Evolutionary conservation across 2,888 invertebrate species (phyloP), one percentile per base, ranked within the genome.

Genomic region (Notodonta dromedarius): DNA sequence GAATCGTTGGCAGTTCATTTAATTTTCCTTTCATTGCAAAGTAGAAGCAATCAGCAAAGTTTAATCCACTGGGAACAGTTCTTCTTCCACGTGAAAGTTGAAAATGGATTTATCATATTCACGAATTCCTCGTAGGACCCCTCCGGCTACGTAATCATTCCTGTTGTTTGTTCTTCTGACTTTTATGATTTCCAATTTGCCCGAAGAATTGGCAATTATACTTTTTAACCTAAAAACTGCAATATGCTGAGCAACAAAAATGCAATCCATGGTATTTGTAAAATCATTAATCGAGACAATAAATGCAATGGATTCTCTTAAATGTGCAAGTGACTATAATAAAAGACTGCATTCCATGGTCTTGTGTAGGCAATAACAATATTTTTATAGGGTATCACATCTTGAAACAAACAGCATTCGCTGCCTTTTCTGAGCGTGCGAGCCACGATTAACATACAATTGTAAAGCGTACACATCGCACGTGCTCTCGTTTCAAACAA

Each of bases 361-460:
- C 53, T 53, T 12, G 11, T 4, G 8, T 51, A 14, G 35, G 2
- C 13, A 35, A 9, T 16, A 53, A 32, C 5, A 35, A 35, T 35
- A 53, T 54, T 54, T 52, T 13, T 54, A 54, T 39, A 62, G 57
- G 51, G 58, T 62, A 51, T 58, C 50, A 59, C 16, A 57, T 11
- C 59, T 55, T 54, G 48, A 60, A 69, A 69, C 58, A 62, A 55
- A 39, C 35, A 60, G 54, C 59, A 61, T 70, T 70, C 67, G 67
- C 66, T 63, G 65, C 66, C 65, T 74, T 70, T 65, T 76, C 73
- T 75, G 72, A 78, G 75, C 81, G 85, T 85, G 83, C 66, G 85
- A 87, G 77, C 81, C 61, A 61, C 67, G 77, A 89, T 92, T 91
- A 84, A 76, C 90, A 91, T 87, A 91, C 92, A 92, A 92, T 92